These are phyloP conservation scores for Chelonus insularis DNA, from an alignment of 1,140 invertebrate genomes.

Conservation along the genomic window DNA sequence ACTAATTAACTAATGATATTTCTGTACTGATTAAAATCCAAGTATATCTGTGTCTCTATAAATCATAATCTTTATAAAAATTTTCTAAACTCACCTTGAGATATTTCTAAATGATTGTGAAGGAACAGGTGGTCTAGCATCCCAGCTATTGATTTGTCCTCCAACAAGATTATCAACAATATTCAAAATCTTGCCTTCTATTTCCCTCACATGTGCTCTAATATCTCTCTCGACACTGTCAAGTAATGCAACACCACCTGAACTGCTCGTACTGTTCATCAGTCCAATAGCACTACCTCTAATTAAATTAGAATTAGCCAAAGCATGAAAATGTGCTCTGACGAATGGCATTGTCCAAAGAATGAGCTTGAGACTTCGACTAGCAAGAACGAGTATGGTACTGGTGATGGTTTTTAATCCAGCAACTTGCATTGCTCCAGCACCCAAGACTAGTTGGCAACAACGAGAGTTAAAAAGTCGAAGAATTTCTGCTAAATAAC, in stretches of 20 bases:
- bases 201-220: conserved; percentile 85
- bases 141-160: conserved; percentile 80
- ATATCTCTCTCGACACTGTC: conserved; percentile 79
- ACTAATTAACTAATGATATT: too few relatives aligned
- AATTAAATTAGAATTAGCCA: background rate
- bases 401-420: conserved; percentile 96
- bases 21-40: too few relatives aligned
- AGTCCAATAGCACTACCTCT: conserved; percentile 40
- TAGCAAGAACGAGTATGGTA: conserved; percentile 89
- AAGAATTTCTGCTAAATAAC: conserved; percentile 84
- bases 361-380: conserved; percentile 82
- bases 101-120: conserved; percentile 90
- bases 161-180: conserved; percentile 85
- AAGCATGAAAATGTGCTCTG: conserved; percentile 67
- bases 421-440: conserved; percentile 90
- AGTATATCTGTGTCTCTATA: too few relatives aligned
- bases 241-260: conserved; percentile 58
- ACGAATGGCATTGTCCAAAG: conserved; percentile 76
- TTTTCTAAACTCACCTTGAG: conserved; percentile 61
- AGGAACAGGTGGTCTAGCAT: conserved; percentile 92
- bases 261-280: conserved; percentile 31
- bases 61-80: background rate
- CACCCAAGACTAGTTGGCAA: conserved; percentile 92
- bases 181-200: conserved; percentile 86
- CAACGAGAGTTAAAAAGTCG: conserved; percentile 90